Evolutionary conservation across 2,888 invertebrate species (phyloP), one percentile per base, ranked within the genome.

Genomic region (Taenaris catops): DNA sequence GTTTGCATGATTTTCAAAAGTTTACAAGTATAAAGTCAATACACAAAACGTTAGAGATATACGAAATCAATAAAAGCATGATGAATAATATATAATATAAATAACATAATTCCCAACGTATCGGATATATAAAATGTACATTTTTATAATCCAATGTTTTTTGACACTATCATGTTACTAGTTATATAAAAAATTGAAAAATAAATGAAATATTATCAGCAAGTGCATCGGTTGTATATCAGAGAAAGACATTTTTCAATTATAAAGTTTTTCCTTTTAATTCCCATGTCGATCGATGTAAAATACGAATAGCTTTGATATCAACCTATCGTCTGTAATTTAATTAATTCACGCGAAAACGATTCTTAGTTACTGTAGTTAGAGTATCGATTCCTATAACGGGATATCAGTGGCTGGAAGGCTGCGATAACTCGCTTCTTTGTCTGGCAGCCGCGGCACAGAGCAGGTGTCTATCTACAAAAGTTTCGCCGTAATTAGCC

Each of bases 381-480:
- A 70, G 60, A 63, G 72, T 64, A 57, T 61, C 59, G 54, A 62
- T 65, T 80, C 45, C 57, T 44, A 40, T 52, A 54, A 49, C 53
- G 34, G 29, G 33, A 46, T 42, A 49, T 46, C 42, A 47, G 55
- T 52, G 80, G 63, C 84, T 84, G 84, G 62, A 63, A 76, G 72
- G 59, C 69, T 72, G 76, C 64, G 86, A 86, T 86, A 84, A 86
- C 68, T 81, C 73, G 63, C 67, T 68, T 72, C 81, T 79, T 86
- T 84, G 86, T 86, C 75, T 76, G 72, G 66, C 64, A 59, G 67
- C 63, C 64, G 69, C 66, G 73, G 66, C 66, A 72, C 74, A 67
- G 73, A 74, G 75, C 83, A 84, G 84, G 86, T 86, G 84, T 86
- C 83, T 84, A 80, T 81, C 83, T 78, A 78, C 69, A 80, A 83